Base-by-base conservation (phyloP, 2,113 vertebrate genomes). In the Perca schrenkii region DNA sequence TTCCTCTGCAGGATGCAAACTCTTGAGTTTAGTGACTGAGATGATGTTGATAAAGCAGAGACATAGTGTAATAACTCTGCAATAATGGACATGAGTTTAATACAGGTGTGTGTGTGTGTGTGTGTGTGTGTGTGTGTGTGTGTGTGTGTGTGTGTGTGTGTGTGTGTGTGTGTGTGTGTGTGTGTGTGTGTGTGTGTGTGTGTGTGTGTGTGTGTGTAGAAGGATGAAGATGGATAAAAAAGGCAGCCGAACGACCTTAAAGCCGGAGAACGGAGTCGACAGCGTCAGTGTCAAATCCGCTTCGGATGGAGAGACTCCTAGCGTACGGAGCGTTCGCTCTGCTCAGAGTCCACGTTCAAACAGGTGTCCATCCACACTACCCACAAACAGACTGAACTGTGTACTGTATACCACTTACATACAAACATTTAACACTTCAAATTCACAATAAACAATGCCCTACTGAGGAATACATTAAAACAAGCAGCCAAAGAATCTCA, bases 231-330 rank as follows among this genome's bases (percentile, higher is more conserved):
- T 94, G 74, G 88, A 88, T 43, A 94, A 93, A 70, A 91, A 83
- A 77, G 87, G 63, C 68, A 92, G 58, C 80, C 96, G 95, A 66
- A 75, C 77, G 8, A 36, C 82, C 43, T 77, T 89, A 95, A 96
- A 95, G 96, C 95, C 92, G 4, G 96, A 96, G 88, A 94, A 95
- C 2, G 72, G 86, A 31, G 22, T 78, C 1, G 91, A 92, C 80
- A 82, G 86, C 36, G 67, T 65, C 83, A 95, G 75, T 67, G 74
- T 74, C 17, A 93, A 89, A 56, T 90, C 95, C 3, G 80, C 19
- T 14, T 85, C 87, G 16, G 96, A 96, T 28, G 89, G 89, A 88
- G 97, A 97, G 3, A 82, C 83, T 19, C 94, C 90, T 21, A 96
- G 89, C 64, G 74, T 94, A 46, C 54, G 6, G 62, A 96, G 94